These are phyloP conservation scores for Monoplex corrugatus DNA, from an alignment of 2,888 invertebrate species.

Conservation along the genomic window DNA sequence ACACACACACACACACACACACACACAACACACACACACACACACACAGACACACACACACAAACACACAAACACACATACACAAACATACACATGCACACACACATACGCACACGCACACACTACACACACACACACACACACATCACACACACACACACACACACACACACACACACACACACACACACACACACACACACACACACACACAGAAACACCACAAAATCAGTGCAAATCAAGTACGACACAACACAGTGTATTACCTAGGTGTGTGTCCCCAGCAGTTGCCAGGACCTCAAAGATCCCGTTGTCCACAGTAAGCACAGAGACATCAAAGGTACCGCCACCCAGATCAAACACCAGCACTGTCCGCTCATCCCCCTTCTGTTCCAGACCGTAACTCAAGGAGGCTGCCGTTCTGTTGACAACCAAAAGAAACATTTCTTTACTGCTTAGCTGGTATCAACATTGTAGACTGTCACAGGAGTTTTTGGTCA, in stretches of 20 bases:
- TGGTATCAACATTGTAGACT: not conserved
- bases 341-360: constrained; percentile 99
- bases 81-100: no score
- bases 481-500: no score
- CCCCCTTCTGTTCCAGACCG: constrained; percentile 92
- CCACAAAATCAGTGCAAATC: no score
- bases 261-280: constrained; percentile 94
- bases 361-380: constrained; percentile 97
- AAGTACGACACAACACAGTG: no score
- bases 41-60: no score
- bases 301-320: constrained; percentile 99
- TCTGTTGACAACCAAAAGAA: constrained; percentile 62
- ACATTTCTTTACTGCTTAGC: not conserved
- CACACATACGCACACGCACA: no score
- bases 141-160: not conserved
- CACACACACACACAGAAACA: no score
- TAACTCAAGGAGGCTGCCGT: constrained; percentile 99
- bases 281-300: constrained; percentile 93
- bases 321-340: constrained; percentile 98
- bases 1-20: no score
- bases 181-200: no score
- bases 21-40: no score
- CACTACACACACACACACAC: not conserved
- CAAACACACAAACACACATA: no score
- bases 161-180: no score